Evolutionary conservation across 2,888 invertebrate genomes (phyloP), one percentile per base, ranked within the genome.

Genomic region (Poecilobothrus nobilitatus): DNA sequence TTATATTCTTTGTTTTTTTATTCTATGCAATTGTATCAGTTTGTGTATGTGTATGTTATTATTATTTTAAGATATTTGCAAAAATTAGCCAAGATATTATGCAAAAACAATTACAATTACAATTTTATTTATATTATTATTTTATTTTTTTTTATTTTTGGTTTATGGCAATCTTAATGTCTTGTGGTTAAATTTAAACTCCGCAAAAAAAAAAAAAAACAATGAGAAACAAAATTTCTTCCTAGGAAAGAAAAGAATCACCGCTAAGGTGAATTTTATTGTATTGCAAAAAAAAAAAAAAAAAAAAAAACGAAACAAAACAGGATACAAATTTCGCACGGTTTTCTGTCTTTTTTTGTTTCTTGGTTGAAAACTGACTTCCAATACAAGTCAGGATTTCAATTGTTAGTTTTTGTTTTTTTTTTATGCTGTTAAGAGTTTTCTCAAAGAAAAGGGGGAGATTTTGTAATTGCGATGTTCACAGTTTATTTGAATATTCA

Each of bases 301-400:
- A 27, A 27, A 27, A 27, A 27, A 27, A 27, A 4, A 27, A 27
- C 5, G 27, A 27, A 27, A 27, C 27, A 5, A 27, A 27, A 27
- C 27, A 53, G 53, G 53, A 53, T 53, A 53, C n/a, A 53, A 53
- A 53, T 53, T 53, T 53, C n/a, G 53, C 53, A 53, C 53, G 53
- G 18, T 53, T 53, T 53, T 18, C 9, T 27, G 27, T 27, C 27
- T 27, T 27, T 27, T 27, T 27, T 27, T 27, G 27, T 27, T 27
- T 5, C 5, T 27, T 27, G 5, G 27, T 27, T 27, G 27, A 27
- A 27, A 27, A 27, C 27, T 27, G 27, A 27, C 27, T 27, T 27
- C 27, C 18, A 53, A 53, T 18, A 53, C 15, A 41, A 41, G 9
- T 41, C 9, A 41, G 15, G 41, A 8, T 41, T 53, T 53, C 9